These are phyloP conservation scores for Siniperca chuatsi DNA, from an alignment of 2,113 vertebrate species.

Conservation along the genomic window DNA sequence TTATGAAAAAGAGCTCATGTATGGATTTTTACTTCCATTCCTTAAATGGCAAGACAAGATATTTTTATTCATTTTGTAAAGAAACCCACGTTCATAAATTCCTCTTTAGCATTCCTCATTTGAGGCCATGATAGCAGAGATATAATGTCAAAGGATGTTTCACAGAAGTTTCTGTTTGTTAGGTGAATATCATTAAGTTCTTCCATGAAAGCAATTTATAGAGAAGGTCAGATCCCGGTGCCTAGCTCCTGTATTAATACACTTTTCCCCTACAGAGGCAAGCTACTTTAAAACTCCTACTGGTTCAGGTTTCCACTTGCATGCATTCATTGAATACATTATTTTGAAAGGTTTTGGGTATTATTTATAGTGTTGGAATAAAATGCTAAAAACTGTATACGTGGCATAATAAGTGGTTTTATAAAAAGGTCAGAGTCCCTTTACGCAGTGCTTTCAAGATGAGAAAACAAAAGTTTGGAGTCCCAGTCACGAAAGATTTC, in stretches of 20 bases:
- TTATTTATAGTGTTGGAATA: slow-evolving; percentile 65
- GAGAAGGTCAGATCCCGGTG: slow-evolving; percentile 53
- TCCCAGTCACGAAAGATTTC: slow-evolving; percentile 7
- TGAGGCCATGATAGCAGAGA: neutral
- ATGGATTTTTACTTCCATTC: neutral
- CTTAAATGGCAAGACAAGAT: neutral
- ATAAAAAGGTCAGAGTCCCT: slow-evolving; percentile 15
- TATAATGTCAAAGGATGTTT: slow-evolving; percentile 30
- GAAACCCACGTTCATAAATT: neutral
- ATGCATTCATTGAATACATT: slow-evolving; percentile 61
- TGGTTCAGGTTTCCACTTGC: slow-evolving; percentile 43
- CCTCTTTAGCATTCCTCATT: neutral
- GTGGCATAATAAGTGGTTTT: slow-evolving; percentile 37
- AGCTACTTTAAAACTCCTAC: slow-evolving; percentile 40
- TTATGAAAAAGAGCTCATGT: slow-evolving; percentile 1
- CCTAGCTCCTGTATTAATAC: slow-evolving; percentile 35
- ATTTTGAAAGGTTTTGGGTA: slow-evolving; percentile 65
- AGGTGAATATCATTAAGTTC: slow-evolving; percentile 36
- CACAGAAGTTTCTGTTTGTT: slow-evolving; percentile 36
- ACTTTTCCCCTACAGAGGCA: slow-evolving; percentile 25
- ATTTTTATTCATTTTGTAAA: neutral
- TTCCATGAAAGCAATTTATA: slow-evolving; percentile 24
- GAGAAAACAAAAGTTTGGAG: slow-evolving; percentile 31
- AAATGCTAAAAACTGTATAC: slow-evolving; percentile 46
- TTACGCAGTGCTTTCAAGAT: slow-evolving; percentile 9